Base-by-base conservation (phyloP, 2,797 vertebrate genomes). In the Sebastes oblongus region DNA sequence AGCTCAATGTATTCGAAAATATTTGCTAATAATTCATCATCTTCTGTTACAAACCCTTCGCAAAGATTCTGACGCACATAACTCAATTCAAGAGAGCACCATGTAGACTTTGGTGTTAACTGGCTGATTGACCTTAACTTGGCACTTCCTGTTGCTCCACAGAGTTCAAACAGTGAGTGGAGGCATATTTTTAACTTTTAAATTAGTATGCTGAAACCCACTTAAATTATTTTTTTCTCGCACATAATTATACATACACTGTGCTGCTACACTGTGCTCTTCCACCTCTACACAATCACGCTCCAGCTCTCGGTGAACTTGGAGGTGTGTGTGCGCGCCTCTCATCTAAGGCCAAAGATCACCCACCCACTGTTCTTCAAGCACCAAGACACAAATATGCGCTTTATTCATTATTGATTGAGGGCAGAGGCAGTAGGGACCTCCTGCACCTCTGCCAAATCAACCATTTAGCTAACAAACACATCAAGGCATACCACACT, bases 391-490 rank as follows among this genome's bases (percentile, higher is more conserved):
- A 88, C 59, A 85, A 89, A 92, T 91, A 92, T 93, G 87, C 79
- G 80, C 90, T 90, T 87, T 88, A 89, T 92, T 93, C 89, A 93
- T 94, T 93, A 94, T 93, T 94, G 89, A 94, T 83, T 10, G 75
- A 90, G 88, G 88, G 88, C 86, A 93, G 88, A 91, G 80, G 89
- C 84, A 89, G 86, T 39, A 36, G 69, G 59, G 82, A 83, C 84
- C 87, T 30, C 84, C 87, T 30, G 77, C 84, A 86, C 91, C 92
- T 91, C 87, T 84, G 85, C 89, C 92, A 93, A 93, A 94, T 93
- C 89, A 91, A 91, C 86, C 88, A 89, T 89, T 94, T 93, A 90
- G 88, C 93, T 85, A 91, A 90, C 90, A 92, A 91, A 93, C 91
- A 89, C 91, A 90, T 89, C 80, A 82, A 86, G 80, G 72, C 87